A percentile compares a stretch with the other conserved stretches of the same genome.
Evolutionary conservation across 2,797 vertebrate genomes (phyloP).

Genomic region (Pelochelys cantorii): DNA sequence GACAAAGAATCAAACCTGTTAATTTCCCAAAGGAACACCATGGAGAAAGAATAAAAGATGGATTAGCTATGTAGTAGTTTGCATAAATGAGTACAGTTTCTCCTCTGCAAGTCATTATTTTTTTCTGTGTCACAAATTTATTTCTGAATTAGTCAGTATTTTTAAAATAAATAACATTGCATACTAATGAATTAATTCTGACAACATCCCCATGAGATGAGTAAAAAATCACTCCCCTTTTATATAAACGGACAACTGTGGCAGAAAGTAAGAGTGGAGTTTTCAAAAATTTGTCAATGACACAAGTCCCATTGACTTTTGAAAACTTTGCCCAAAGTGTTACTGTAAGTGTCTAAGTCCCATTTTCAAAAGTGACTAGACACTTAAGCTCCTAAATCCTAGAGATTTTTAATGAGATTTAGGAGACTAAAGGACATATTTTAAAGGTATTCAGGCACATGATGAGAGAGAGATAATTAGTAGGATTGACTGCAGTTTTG

Average conservation of each 20-base stretch:
- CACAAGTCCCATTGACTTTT: background rate
- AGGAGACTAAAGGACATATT: background rate
- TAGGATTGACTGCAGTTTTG: background rate
- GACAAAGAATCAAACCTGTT: conserved; percentile 31
- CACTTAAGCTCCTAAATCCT: background rate
- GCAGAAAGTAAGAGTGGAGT: background rate
- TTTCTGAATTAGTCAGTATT: conserved; percentile 21
- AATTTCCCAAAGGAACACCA: conserved; percentile 45
- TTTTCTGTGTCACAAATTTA: background rate
- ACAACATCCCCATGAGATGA: background rate
- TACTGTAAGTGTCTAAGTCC: background rate
- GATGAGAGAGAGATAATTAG: background rate
- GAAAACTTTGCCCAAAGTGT: background rate
- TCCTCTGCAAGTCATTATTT: background rate
- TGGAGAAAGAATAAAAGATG: conserved; percentile 32
- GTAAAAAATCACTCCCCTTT: background rate
- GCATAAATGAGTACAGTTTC: conserved; percentile 1
- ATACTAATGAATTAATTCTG: conserved; percentile 3
- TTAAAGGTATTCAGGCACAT: background rate
- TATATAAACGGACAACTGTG: background rate
- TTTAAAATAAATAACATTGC: conserved; percentile 22
- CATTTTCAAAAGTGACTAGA: background rate
- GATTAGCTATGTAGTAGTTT: background rate
- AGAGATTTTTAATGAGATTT: background rate
- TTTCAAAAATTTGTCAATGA: background rate